Percentiles rank a stretch among this genome's conserved stretches.
Conservation (phyloP, 1,140 invertebrate genomes). For the Nautilus pompilius region DNA sequence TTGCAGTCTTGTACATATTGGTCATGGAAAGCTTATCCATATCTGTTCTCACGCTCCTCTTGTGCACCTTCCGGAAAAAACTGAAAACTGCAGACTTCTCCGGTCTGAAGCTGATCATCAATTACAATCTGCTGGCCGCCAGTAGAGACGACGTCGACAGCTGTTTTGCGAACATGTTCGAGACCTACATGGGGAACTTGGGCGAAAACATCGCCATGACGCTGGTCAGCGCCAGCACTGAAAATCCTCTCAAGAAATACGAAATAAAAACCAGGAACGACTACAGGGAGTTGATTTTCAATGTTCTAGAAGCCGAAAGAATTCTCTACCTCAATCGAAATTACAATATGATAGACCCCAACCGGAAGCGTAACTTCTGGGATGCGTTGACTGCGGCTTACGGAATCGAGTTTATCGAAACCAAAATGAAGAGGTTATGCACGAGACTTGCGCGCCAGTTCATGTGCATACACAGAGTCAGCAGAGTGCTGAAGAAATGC, state of each 20-base stretch:
- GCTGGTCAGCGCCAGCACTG: slow-evolving; percentile 26
- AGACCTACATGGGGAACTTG: slow-evolving; percentile 28
- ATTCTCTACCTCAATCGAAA: slow-evolving; percentile 14
- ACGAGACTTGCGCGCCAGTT: slow-evolving; percentile 14
- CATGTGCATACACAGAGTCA: slow-evolving; percentile 18
- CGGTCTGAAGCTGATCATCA: slow-evolving; percentile 21
- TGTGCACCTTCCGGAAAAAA: too few species aligned
- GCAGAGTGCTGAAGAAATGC: slow-evolving; percentile 20
- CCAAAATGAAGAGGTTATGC: slow-evolving; percentile 17
- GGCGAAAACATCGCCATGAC: slow-evolving; percentile 25
- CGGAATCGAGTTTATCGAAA: slow-evolving; percentile 10
- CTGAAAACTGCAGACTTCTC: too few species aligned
- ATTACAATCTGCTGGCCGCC: slow-evolving; percentile 30
- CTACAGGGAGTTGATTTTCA: slow-evolving; percentile 20
- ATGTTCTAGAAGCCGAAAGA: slow-evolving; percentile 17
- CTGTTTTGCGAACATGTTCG: slow-evolving; percentile 27
- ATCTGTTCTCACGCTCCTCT: too few species aligned
- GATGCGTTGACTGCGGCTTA: slow-evolving; percentile 14
- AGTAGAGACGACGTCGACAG: slow-evolving; percentile 26
- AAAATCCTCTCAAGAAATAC: slow-evolving; percentile 19
- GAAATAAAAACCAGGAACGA: slow-evolving; percentile 22
- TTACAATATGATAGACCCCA: slow-evolving; percentile 15
- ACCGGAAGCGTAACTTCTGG: slow-evolving; percentile 16
- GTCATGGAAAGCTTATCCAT: too few species aligned
- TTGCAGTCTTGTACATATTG: too few species aligned